Evolutionary conservation across 1,140 invertebrate species (phyloP).

Genomic region (Drosophila bifasciata): DNA sequence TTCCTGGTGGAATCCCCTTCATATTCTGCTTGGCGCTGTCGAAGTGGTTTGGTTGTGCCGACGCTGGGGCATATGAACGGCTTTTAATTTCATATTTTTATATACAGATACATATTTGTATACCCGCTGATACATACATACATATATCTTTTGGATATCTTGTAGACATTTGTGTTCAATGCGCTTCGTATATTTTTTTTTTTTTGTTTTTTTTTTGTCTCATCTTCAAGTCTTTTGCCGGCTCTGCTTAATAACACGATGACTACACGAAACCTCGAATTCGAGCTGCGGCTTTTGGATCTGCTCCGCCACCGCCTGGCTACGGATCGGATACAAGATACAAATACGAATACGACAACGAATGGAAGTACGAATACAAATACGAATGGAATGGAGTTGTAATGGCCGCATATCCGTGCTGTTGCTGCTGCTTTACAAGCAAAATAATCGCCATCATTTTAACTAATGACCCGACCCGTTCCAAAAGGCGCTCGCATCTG

Average conservation of each 20-base stretch:
- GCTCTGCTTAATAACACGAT: constrained; percentile 77
- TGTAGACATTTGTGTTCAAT: constrained; percentile 28
- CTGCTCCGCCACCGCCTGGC: neutral
- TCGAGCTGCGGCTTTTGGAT: constrained; percentile 12
- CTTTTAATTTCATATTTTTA: constrained; percentile 81
- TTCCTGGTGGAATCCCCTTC: no score
- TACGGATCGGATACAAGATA: constrained; percentile 20
- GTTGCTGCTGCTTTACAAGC: constrained; percentile 57
- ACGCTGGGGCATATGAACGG: constrained; percentile 63
- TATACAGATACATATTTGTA: constrained; percentile 27
- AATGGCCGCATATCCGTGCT: constrained; percentile 67
- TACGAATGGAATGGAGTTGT: constrained; percentile 59
- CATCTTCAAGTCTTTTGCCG: constrained; percentile 42
- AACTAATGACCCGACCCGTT: constrained; percentile 78
- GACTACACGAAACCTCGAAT: constrained; percentile 65
- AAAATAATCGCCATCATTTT: constrained; percentile 82
- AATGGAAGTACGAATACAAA: no score
- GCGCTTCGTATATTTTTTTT: constrained; percentile 27
- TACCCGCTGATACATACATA: neutral
- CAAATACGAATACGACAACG: constrained; percentile 3
- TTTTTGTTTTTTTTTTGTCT: constrained; percentile 27
- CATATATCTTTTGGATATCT: constrained; percentile 1
- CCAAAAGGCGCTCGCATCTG: constrained; percentile 47
- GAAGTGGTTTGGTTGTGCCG: constrained; percentile 48
- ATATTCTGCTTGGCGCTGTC: constrained; percentile 57